Percentiles rank a stretch among this genome's conserved stretches.
These are phyloP conservation scores for Homalodisca vitripennis DNA, from an alignment of 1,140 invertebrate species.

Conservation along the genomic window DNA sequence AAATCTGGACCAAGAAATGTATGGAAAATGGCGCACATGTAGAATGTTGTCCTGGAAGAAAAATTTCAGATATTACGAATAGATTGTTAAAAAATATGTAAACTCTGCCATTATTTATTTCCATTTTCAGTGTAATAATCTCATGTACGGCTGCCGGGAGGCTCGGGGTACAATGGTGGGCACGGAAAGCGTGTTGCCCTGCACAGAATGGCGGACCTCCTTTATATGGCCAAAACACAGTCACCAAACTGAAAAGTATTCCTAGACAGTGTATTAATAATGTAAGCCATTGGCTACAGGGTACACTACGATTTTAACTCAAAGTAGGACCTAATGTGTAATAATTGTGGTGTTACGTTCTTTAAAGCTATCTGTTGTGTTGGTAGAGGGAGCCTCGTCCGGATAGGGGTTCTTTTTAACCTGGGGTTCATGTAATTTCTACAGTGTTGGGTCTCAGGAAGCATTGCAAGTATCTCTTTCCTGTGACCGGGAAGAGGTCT, in stretches of 20 bases:
- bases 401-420: no score
- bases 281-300: background rate
- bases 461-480: no score
- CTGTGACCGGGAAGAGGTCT: no score
- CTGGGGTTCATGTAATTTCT: no score
- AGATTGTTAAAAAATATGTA: background rate
- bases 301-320: background rate
- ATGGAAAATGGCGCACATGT: background rate
- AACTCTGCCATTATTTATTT: background rate
- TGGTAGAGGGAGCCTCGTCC: no score
- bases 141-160: background rate
- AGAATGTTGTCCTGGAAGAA: background rate
- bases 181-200: background rate
- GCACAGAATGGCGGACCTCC: background rate
- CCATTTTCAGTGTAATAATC: background rate
- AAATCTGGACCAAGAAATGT: no score
- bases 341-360: background rate
- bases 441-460: no score
- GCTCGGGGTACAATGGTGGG: constrained; percentile 2
- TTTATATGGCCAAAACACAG: background rate
- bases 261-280: background rate
- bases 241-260: background rate
- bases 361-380: background rate
- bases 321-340: background rate
- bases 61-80: background rate